Base-by-base conservation (phyloP, 1,140 invertebrate species). In the Phocides pigmalion region DNA sequence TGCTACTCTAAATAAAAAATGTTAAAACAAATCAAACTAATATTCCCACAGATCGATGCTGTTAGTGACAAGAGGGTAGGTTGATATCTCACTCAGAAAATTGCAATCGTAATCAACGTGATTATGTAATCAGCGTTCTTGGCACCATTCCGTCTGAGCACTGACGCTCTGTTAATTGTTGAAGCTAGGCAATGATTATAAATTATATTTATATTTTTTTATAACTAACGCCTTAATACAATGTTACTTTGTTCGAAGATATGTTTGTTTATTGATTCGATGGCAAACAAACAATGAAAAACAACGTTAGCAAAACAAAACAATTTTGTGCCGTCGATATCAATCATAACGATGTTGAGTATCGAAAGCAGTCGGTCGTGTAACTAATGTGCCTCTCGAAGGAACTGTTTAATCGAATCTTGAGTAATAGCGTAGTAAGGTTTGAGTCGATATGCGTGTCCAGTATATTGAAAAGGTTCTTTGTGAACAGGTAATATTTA, bases 171-270 rank as follows among this genome's bases (percentile, higher is more conserved):
- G n/a, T n/a, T n/a, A n/a, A n/a, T n/a, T n/a, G n/a, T n/a, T n/a
- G n/a, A n/a, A n/a, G 9, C 25, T 28, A 28, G 25, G 9, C 25
- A 28, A 28, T 28, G n/a, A 28, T 28, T 28, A 8, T 28, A 28
- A 28, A 28, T 28, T 28, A 4, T 8, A 4, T 8, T 28, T 28
- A n/a, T 28, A 28, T 4, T 28, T 8, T 8, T 28, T 28, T 28
- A 8, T 28, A 28, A 8, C 25, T 6, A 28, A 28, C 25, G 9
- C 25, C 6, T 28, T 8, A 28, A 28, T 28, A 28, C 15, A 58
- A 41, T 42, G 12, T 5, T 14, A 28, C 46, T 14, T 49, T 49
- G 46, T 49, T 28, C 12, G 46, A 20, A 63, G 44, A 42, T 9
- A 2, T 17, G 4, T 16, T 44, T 63, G 32, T 20, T 16, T 42